Evolutionary conservation across 2,113 vertebrate species (phyloP), one percentile per base, ranked within the genome.

Genomic region (Steatornis caripensis): DNA sequence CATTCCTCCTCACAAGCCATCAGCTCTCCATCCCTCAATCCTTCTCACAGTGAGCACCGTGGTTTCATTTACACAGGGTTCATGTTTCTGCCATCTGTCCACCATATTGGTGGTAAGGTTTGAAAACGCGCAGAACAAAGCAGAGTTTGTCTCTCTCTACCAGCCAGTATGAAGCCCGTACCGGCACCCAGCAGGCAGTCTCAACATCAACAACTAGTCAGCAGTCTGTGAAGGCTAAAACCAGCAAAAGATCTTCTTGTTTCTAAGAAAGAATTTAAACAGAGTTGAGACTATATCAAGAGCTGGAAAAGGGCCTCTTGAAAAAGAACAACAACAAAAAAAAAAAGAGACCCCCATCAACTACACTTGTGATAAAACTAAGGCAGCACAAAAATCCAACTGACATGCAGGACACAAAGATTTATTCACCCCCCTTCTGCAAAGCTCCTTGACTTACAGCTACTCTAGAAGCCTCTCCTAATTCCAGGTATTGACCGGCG

Each of bases 151-250:
- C 51, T 74, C 55, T 68, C 60, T 53, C 51, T 77, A 85, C 41
- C 76, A 81, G 68, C 34, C 92, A 71, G 55, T 51, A 68, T 7
- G 76, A 84, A 84, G 89, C 34, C 69, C 12, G 4, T 41, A 68
- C 80, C 61, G 76, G 92, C 86, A 93, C 86, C 80, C 94, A 96
- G 94, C 94, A 95, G 83, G 95, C 90, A 94, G 90, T 8, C 65
- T 55, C 90, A 79, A 26, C 48, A 95, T 94, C 96, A 95, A 92
- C 86, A 96, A 37, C 69, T 9, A 78, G 43, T 15, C 76, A 53
- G 80, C 41, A 81, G 86, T 3, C 61, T 69, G 65, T 8, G 29
- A 79, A 53, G 62, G 57, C 70, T 96, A 80, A 94, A 95, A 89
- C 3, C 87, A 90, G 89, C 80, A 95, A 61, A 87, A 89, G 43